Evolutionary conservation across 2,113 vertebrate species (phyloP).

Genomic region (Agelaius phoeniceus): DNA sequence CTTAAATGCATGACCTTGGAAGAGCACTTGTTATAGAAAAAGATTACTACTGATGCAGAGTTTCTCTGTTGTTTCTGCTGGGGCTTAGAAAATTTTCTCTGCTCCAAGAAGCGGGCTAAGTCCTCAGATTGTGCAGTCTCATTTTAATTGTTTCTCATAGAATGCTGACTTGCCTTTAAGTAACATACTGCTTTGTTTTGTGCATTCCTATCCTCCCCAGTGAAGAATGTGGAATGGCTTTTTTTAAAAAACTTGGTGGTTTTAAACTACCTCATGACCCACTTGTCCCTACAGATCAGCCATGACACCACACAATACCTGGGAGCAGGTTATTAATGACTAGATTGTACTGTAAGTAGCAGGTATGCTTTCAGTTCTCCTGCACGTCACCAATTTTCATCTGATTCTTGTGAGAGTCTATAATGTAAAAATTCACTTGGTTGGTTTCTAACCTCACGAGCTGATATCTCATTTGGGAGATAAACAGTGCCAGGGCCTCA

Average conservation of each 20-base stretch:
- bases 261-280: not conserved
- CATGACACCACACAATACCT: not conserved
- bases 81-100: not conserved
- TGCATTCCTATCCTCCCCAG: not conserved
- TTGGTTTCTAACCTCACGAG: constrained; percentile 15
- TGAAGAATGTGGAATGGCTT: not conserved
- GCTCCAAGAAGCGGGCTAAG: not conserved
- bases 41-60: not conserved
- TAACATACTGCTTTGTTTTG: not conserved
- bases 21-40: not conserved
- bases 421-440: constrained; percentile 29
- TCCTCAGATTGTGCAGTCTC: not conserved
- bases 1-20: not conserved
- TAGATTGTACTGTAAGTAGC: not conserved
- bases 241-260: not conserved
- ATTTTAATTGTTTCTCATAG: not conserved
- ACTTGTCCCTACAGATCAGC: not conserved
- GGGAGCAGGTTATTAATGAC: not conserved
- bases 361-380: not conserved
- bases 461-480: not conserved
- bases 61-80: not conserved
- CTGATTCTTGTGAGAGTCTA: not conserved
- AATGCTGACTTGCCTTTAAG: not conserved
- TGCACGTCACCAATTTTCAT: not conserved
- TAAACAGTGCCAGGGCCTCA: not conserved